Conservation (phyloP, 2,888 invertebrate species). For the Ditylenchus weischeri region DNA sequence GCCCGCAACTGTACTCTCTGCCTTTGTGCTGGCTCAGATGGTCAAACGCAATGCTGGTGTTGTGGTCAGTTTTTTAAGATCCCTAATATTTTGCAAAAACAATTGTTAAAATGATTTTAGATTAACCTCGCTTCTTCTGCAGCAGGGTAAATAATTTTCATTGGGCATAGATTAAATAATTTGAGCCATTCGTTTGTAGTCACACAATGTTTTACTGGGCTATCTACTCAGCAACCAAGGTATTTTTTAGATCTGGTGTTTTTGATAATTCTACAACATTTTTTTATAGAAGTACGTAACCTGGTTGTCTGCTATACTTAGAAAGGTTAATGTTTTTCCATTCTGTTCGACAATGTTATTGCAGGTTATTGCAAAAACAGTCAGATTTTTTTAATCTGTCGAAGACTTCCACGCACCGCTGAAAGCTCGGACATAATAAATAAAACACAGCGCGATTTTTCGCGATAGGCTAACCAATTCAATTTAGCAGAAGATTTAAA, state of each 20-base stretch:
- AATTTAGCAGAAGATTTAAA: too few relatives aligned
- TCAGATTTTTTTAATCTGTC: too few relatives aligned
- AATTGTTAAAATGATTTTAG: too few relatives aligned
- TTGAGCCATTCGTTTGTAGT: neutral
- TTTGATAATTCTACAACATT: too few relatives aligned
- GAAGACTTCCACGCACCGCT: too few relatives aligned
- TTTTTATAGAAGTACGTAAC: conserved; percentile 12
- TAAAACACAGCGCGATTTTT: too few relatives aligned
- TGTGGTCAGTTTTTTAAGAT: conserved; percentile 62
- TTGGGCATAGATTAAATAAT: too few relatives aligned
- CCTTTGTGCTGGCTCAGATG: conserved; percentile 80
- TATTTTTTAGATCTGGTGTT: conserved; percentile 49
- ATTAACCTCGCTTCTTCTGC: neutral
- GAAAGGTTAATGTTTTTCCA: conserved; percentile 66
- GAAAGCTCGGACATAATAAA: too few relatives aligned
- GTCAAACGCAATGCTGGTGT: conserved; percentile 76
- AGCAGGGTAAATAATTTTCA: neutral
- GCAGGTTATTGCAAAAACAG: too few relatives aligned
- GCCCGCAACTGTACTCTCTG: conserved; percentile 79
- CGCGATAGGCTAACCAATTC: too few relatives aligned
- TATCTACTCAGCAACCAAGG: conserved; percentile 85
- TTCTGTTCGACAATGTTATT: too few relatives aligned
- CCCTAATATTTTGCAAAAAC: neutral
- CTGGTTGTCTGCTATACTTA: conserved; percentile 77
- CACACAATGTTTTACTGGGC: conserved; percentile 68